Base-by-base conservation (phyloP, 2,797 vertebrate species). In the Phoebastria nigripes region DNA sequence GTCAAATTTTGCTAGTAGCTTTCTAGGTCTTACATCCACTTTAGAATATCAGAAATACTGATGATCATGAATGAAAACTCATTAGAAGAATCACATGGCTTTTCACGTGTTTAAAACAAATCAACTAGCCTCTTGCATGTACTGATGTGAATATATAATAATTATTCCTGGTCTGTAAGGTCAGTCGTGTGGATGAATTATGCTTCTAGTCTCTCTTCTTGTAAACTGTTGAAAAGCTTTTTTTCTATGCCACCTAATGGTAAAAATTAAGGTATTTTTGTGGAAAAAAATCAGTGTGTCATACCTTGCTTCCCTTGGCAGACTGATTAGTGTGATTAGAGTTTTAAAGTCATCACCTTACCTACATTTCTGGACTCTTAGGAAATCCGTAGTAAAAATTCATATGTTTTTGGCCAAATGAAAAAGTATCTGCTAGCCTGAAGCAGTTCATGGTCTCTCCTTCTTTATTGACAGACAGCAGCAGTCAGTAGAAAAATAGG, bases 391-490 rank as follows among this genome's bases (percentile, higher is more conserved):
- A 89, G 91, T 46, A 87, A 37, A 85, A 96, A 59, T 52, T 42
- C 11, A 4, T 78, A 14, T 8, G 11, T 77, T 94, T 82, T 94
- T 82, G 44, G 17, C 73, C 56, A 63, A 90, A 49, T 79, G 58
- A 65, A 83, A 39, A 83, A 24, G 26, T 79, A 26, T 47, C 28
- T 81, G 62, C 51, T 96, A 94, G 82, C 83, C 72, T 94, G 84
- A 95, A 97, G 69, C 92, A 76, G 51, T 85, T 89, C 10, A 16
- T 55, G 51, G 49, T 95, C 65, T 91, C 52, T 59, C 76, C 80
- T 95, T 56, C 61, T 76, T 94, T 91, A 88, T 97, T 97, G 94
- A 93, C 97, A 97, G 96, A 96, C 96, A 97, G 97, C 97, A 97
- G 96, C 95, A 93, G 92, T 97, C 90, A 96, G 94, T 96, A 96